Conservation (phyloP, 2,797 vertebrate species). For the Enteromius paludinosus region DNA sequence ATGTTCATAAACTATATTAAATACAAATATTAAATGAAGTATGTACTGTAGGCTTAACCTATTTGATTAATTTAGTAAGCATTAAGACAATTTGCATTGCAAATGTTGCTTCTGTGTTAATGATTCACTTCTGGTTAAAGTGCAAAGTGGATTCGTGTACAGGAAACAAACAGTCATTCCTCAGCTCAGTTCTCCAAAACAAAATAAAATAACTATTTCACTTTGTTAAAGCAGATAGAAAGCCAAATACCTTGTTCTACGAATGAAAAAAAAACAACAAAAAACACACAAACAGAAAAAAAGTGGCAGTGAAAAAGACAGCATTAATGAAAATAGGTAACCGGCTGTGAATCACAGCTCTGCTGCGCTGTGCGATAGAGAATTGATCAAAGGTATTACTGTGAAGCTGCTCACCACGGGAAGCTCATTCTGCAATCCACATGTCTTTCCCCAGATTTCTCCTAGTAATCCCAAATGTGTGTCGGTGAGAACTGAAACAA, state of each 20-base stretch:
- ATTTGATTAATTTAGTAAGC: neutral
- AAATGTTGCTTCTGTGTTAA: constrained; percentile 60
- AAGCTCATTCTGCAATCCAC: constrained; percentile 70
- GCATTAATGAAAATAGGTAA: constrained; percentile 1
- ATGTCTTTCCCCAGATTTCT: constrained; percentile 54
- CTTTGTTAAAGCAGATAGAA: constrained; percentile 13
- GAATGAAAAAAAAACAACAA: neutral
- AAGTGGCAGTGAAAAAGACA: neutral
- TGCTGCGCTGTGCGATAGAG: constrained; percentile 3
- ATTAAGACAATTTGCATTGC: constrained; percentile 18
- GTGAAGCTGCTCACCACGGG: constrained; percentile 72
- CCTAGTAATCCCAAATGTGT: constrained; percentile 43
- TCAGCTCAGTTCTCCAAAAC: neutral
- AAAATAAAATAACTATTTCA: neutral
- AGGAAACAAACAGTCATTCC: neutral
- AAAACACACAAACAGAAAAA: neutral
- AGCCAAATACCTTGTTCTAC: neutral
- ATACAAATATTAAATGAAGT: constrained; percentile 7
- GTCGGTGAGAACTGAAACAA: constrained; percentile 42
- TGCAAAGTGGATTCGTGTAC: neutral
- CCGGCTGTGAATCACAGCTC: neutral
- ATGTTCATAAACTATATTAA: neutral
- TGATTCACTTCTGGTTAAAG: constrained; percentile 74
- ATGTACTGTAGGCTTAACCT: neutral
- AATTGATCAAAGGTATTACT: constrained; percentile 27